Percentiles rank a stretch among this genome's conserved stretches.
Conservation (phyloP, 2,888 invertebrate genomes). For the Heteromurus nitidus region DNA sequence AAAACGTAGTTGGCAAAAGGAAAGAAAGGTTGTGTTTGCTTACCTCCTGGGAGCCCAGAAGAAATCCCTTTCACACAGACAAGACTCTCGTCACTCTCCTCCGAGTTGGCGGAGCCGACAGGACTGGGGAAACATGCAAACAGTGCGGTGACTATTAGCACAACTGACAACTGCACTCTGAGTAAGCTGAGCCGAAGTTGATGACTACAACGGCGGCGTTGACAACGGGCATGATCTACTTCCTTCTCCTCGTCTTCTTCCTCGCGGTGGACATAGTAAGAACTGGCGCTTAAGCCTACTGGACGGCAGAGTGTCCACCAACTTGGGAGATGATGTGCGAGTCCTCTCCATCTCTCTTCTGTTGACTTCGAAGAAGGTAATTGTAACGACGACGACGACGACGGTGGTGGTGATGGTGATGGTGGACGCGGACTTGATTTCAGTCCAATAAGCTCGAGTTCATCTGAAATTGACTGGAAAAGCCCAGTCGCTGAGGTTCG, state of each 20-base stretch:
- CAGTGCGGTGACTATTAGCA: constrained; percentile 39
- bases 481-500: background rate
- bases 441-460: constrained; percentile 27
- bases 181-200: constrained; percentile 47
- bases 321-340: constrained; percentile 10
- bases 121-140: constrained; percentile 49
- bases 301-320: constrained; percentile 35
- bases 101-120: constrained; percentile 35
- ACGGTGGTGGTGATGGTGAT: too few relatives aligned
- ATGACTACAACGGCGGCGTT: background rate
- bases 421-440: constrained; percentile 37
- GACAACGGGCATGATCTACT: too few relatives aligned
- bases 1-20: too few relatives aligned
- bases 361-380: too few relatives aligned
- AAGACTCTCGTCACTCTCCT: constrained; percentile 47
- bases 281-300: constrained; percentile 8
- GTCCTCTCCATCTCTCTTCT: too few relatives aligned
- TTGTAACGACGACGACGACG: too few relatives aligned
- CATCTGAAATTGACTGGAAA: constrained; percentile 47
- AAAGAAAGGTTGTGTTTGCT: too few relatives aligned
- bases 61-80: constrained; percentile 41
- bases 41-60: constrained; percentile 40
- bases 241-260: background rate
- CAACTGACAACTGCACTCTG: constrained; percentile 45
- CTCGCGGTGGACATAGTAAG: constrained; percentile 2